Evolutionary conservation across 1,140 invertebrate species (phyloP).

Genomic region (Popillia japonica): DNA sequence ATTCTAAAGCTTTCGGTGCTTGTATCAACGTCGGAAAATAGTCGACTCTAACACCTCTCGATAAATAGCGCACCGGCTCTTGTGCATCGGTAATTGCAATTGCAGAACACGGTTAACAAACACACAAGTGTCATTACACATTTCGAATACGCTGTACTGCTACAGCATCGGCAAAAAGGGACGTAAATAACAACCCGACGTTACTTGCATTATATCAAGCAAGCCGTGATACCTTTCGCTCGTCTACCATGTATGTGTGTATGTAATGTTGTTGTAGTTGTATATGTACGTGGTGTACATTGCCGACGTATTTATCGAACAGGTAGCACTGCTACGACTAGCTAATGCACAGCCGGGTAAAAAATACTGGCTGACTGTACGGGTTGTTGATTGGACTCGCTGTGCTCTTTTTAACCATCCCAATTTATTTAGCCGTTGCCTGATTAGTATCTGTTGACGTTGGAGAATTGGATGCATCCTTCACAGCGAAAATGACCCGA

Average conservation of each 20-base stretch:
- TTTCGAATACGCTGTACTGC: slow-evolving; percentile 37
- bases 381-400: not conserved
- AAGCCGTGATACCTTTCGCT: too few species aligned
- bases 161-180: slow-evolving; percentile 27
- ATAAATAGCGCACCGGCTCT: slow-evolving; percentile 22
- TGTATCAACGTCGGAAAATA: not conserved
- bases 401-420: not conserved
- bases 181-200: slow-evolving; percentile 30
- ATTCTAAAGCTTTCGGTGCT: too few species aligned
- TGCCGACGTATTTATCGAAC: not conserved
- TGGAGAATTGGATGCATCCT: not conserved
- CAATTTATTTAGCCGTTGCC: not conserved
- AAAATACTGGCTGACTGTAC: not conserved
- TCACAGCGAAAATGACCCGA: too few species aligned
- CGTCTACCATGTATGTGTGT: too few species aligned
- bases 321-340: not conserved
- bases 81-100: slow-evolving; percentile 37
- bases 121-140: slow-evolving; percentile 41
- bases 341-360: not conserved
- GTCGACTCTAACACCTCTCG: slow-evolving; percentile 12
- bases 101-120: slow-evolving; percentile 41
- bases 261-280: not conserved
- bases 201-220: not conserved
- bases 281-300: not conserved
- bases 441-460: not conserved